Evolutionary conservation across 2,113 vertebrate genomes (phyloP).

Genomic region (Oxyruncus cristatus): DNA sequence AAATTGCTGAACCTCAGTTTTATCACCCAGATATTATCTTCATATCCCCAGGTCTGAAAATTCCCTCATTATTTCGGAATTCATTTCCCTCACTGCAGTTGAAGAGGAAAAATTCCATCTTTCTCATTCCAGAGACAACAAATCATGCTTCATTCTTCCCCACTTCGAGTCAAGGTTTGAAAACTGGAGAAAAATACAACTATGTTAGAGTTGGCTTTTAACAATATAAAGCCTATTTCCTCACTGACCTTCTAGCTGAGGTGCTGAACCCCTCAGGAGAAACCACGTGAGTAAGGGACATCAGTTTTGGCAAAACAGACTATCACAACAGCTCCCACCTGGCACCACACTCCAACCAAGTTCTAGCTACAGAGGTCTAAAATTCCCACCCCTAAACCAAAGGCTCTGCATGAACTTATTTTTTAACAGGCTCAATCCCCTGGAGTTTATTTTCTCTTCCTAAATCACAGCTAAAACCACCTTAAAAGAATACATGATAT

Average conservation of each 20-base stretch:
- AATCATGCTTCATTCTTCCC: background rate
- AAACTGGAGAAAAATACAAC: background rate
- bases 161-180: background rate
- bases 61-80: background rate
- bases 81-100: background rate
- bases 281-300: background rate
- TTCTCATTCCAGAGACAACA: background rate
- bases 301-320: background rate
- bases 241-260: background rate
- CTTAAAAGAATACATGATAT: background rate
- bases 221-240: background rate
- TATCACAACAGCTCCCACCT: background rate
- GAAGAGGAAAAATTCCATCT: background rate
- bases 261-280: background rate
- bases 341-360: background rate
- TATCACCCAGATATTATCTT: constrained; percentile 12
- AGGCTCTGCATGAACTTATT: background rate
- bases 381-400: background rate
- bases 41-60: background rate
- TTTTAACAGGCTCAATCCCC: background rate
- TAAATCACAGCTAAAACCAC: background rate
- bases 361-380: background rate
- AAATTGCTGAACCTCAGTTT: constrained; percentile 21
- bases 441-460: background rate
- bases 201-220: background rate